Evolutionary conservation across 2,888 invertebrate genomes (phyloP).

Genomic region (Noctuana brunneofusca): DNA sequence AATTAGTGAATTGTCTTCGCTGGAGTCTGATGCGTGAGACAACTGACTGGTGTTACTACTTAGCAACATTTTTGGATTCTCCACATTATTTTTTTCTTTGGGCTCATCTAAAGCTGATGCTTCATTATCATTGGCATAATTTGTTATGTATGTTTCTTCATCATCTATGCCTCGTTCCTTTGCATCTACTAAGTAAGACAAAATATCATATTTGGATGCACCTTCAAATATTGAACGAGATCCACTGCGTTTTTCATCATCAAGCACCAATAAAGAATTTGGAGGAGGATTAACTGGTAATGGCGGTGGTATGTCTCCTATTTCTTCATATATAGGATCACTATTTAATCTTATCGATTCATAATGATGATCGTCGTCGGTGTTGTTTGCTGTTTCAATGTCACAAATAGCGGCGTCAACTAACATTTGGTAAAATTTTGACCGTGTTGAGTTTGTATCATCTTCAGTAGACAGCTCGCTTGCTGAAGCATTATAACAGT

Average conservation of each 20-base stretch:
- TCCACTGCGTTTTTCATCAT: conserved; percentile 87
- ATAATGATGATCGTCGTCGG: conserved; percentile 87
- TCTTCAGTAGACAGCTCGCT: conserved; percentile 86
- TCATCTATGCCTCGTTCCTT: conserved; percentile 89
- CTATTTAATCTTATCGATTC: conserved; percentile 86
- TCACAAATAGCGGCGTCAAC: conserved; percentile 88
- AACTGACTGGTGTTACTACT: conserved; percentile 89
- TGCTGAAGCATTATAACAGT: conserved; percentile 88
- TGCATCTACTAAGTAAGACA: conserved; percentile 94
- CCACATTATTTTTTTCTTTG: conserved; percentile 82
- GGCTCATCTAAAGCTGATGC: conserved; percentile 77
- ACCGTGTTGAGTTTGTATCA: conserved; percentile 84
- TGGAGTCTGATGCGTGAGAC: conserved; percentile 92
- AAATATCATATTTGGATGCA: conserved; percentile 93
- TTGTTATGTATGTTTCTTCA: conserved; percentile 87
- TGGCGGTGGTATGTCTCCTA: conserved; percentile 89
- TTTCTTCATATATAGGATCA: conserved; percentile 91
- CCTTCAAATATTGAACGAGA: conserved; percentile 90
- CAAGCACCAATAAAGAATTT: conserved; percentile 84
- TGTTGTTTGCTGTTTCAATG: conserved; percentile 84
- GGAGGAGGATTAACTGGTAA: conserved; percentile 91
- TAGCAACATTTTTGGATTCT: conserved; percentile 68
- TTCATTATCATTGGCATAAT: conserved; percentile 79
- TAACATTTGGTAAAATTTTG: conserved; percentile 88
- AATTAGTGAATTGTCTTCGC: too few species aligned